Evolutionary conservation across 1,140 invertebrate genomes (phyloP).

Genomic region (Zaprionus davidi): DNA sequence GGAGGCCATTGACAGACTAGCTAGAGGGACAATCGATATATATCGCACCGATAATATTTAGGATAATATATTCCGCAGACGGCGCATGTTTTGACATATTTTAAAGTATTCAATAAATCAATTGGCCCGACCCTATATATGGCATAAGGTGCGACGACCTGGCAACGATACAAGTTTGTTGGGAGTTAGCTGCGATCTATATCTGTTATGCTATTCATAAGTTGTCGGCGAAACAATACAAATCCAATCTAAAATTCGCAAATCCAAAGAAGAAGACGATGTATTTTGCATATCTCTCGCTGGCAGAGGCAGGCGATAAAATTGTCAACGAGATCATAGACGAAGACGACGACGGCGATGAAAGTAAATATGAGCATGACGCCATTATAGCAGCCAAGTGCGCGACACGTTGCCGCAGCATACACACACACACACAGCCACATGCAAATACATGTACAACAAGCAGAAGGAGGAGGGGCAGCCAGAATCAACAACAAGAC

Average conservation of each 20-base stretch:
- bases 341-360: conserved; percentile 66
- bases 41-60: not conserved
- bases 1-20: not conserved
- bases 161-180: not conserved
- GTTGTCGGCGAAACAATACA: not conserved
- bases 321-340: conserved; percentile 83
- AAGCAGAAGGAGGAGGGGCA: not conserved
- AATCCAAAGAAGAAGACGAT: conserved; percentile 61
- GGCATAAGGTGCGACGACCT: not conserved
- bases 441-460: conserved; percentile 13
- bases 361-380: conserved; percentile 83
- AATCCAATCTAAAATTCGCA: conserved; percentile 21
- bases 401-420: conserved; percentile 65
- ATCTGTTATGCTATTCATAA: not conserved
- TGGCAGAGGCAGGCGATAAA: conserved; percentile 68
- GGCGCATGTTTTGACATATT: not conserved
- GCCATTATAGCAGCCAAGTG: conserved; percentile 78
- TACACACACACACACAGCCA: conserved; percentile 36
- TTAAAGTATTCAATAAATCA: not conserved
- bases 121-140: not conserved
- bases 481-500: conserved; percentile 37
- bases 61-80: not conserved
- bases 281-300: conserved; percentile 81
- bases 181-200: not conserved
- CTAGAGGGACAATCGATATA: not conserved